phyloP scores from a whole-genome alignment of 1,140 invertebrate genomes.

The Drosophila watanabei region DNA sequence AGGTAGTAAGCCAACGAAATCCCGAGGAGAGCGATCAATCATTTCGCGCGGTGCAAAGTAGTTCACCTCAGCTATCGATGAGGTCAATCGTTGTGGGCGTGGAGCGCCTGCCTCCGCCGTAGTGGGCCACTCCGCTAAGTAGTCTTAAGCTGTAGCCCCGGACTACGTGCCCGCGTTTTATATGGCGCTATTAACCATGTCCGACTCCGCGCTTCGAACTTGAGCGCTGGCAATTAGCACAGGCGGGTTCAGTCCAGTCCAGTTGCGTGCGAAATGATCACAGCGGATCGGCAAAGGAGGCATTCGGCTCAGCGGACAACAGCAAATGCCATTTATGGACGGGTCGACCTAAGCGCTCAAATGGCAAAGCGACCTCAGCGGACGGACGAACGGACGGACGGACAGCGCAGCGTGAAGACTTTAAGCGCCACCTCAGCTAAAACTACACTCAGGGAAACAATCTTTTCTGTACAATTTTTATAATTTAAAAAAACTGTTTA shows the following conservation, averaged over 20 bases:
- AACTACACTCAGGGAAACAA: neutral
- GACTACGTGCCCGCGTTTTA: slow-evolving; percentile 68
- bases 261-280: slow-evolving; percentile 47
- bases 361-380: slow-evolving; percentile 61
- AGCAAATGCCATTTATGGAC: slow-evolving; percentile 54
- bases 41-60: slow-evolving; percentile 23
- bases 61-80: slow-evolving; percentile 42
- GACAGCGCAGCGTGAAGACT: slow-evolving; percentile 59
- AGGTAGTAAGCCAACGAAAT: slow-evolving; percentile 11
- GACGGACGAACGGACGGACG: slow-evolving; percentile 37
- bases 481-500: neutral
- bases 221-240: slow-evolving; percentile 77
- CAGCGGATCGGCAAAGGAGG: slow-evolving; percentile 12
- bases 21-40: slow-evolving; percentile 33
- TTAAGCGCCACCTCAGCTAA: slow-evolving; percentile 38
- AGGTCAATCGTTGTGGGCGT: slow-evolving; percentile 71
- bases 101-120: slow-evolving; percentile 38
- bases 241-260: slow-evolving; percentile 37
- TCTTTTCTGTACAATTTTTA: neutral
- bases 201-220: slow-evolving; percentile 51
- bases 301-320: slow-evolving; percentile 27
- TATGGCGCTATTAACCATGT: slow-evolving; percentile 69
- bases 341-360: slow-evolving; percentile 52
- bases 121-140: slow-evolving; percentile 52
- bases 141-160: slow-evolving; percentile 54